phyloP scores from a whole-genome alignment of 2,113 vertebrate genomes.

The Orycteropus afer region DNA sequence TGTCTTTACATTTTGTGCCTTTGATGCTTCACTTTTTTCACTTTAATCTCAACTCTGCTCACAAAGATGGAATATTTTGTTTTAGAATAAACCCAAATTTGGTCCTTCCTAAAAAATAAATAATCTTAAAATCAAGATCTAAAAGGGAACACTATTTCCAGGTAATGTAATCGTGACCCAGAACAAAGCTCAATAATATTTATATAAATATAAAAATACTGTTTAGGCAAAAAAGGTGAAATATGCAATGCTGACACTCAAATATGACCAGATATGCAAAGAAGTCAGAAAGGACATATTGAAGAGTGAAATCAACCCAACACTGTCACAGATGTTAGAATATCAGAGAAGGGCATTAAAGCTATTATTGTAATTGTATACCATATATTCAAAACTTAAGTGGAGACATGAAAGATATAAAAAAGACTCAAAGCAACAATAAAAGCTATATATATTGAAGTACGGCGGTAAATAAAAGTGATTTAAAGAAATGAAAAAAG shows the following conservation, averaged over 20 bases:
- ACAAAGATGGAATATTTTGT: background rate
- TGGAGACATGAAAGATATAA: no score
- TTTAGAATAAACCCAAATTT: background rate
- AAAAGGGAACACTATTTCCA: background rate
- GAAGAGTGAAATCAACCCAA: background rate
- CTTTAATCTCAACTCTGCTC: background rate
- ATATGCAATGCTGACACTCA: background rate
- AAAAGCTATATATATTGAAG: background rate
- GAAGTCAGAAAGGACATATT: background rate
- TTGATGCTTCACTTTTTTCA: background rate
- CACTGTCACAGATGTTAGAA: background rate
- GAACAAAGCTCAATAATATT: no score
- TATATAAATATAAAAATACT: background rate
- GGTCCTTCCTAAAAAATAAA: background rate
- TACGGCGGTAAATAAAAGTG: background rate
- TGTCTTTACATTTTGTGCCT: background rate
- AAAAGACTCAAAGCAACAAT: background rate
- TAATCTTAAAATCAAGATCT: background rate
- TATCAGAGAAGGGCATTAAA: background rate
- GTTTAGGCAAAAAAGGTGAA: background rate
- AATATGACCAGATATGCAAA: background rate
- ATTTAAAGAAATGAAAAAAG: background rate
- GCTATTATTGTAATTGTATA: background rate
- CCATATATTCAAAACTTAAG: background rate
- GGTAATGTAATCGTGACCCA: background rate